Evolutionary conservation across 2,888 invertebrate genomes (phyloP), one percentile per base, ranked within the genome.

Genomic region (Microchrysa polita): DNA sequence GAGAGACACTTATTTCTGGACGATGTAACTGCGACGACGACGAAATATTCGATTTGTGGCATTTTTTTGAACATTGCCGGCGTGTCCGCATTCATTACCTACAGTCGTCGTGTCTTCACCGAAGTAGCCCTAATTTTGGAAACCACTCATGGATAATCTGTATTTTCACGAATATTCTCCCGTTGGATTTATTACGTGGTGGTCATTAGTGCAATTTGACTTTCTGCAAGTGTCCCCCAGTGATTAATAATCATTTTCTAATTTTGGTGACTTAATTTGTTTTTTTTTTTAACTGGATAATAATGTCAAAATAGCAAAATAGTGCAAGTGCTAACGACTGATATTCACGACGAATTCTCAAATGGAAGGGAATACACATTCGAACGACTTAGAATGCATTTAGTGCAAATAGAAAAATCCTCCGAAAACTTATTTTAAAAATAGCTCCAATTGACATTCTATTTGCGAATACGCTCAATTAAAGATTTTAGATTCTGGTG

Each of bases 401-500:
- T 69, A 57, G 10, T 22, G 14, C 16, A 23, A 23, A 69, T 40
- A 55, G 40, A 42, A 23, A 53, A 67, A 67, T 72, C 44, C 60
- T 60, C 60, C 34, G 18, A 60, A n/a, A 18, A 34, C 61, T 72
- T 61, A 63, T 72, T 61, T 72, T 72, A 73, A 73, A 73, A 57
- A 73, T 73, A 73, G 73, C 55, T 44, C 67, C 60, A 60, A 48
- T 72, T 72, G 72, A 72, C 72, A 72, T 72, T 72, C 72, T 72
- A 72, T 60, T 72, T 72, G 23, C 60, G 69, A 69, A 69, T 69
- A 69, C 69, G 69, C 57, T 69, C 69, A 69, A 57, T 57, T 57
- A 57, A 69, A 55, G 69, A 55, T 69, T 69, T 48, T 65, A 48
- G 48, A 57, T 10, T 57, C 67, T 67, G 52, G 34, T 18, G 69